Evolutionary conservation across 1,140 invertebrate genomes (phyloP), one percentile per base, ranked within the genome.

Genomic region (Sarcophaga bullata): DNA sequence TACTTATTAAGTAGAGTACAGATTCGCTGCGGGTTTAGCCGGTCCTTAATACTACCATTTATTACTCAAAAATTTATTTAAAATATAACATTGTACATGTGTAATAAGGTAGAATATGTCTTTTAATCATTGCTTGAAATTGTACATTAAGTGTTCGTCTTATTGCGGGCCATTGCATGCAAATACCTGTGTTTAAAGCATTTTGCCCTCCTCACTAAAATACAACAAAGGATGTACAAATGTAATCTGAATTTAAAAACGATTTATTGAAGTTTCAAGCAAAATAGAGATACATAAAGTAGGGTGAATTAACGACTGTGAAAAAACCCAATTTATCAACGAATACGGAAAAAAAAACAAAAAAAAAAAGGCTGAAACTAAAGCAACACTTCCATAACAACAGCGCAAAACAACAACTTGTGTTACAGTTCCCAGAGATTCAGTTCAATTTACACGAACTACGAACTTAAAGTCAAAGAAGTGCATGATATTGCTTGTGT

Each of bases 381-480:
- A n/a, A n/a, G n/a, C 54, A 6, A 58, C 54, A 3, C 25, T 37
- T 37, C 25, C 25, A 58, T n/a, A 58, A 58, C 13, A n/a, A n/a
- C 11, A n/a, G 13, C 54, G 10, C 0, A 1, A 58, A n/a, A 4
- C 13, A 13, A n/a, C 17, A 68, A n/a, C 62, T 19, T 78, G 19
- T 78, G 75, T 78, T 78, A 78, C 48, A 78, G 48, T 78, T 78
- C 75, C 75, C 75, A 78, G 49, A 50, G 75, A 10, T 78, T 50
- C 50, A 9, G 48, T 68, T 19, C 17, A 68, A 19, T 68, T 19
- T 25, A 68, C 17, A 68, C n/a, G 62, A 68, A 68, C 62, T 68
- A 19, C 62, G 62, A 17, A 68, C n/a, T 17, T 68, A 68, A 68
- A 68, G 2, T 17, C 62, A 68, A 37, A 68, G 62, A 68, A 68